Percentiles rank a stretch among this genome's conserved stretches.
Evolutionary conservation across 1,140 invertebrate genomes (phyloP).

Genomic region (Lithobius niger): DNA sequence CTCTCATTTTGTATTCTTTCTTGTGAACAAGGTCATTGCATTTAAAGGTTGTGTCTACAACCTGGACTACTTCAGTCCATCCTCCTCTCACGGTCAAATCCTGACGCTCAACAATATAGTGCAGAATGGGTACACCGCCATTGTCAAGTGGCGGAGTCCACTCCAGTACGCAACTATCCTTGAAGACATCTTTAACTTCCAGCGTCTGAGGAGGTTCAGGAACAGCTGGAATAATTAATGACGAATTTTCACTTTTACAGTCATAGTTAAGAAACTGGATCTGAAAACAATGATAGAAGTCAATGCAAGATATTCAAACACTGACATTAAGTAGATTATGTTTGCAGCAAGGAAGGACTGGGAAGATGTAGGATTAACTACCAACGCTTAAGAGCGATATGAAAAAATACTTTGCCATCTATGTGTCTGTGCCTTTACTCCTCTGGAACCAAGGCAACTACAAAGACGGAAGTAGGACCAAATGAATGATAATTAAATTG

Average conservation of each 20-base stretch:
- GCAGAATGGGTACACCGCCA: conserved; percentile 74
- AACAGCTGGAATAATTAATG: conserved; percentile 46
- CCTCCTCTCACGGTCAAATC: conserved; percentile 74
- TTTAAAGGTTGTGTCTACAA: conserved; percentile 59
- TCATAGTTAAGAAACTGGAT: no score
- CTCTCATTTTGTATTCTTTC: conserved; percentile 89
- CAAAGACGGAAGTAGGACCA: no score
- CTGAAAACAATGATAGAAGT: no score
- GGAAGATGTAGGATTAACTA: no score
- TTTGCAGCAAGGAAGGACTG: no score
- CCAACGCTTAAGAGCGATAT: no score
- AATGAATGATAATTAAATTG: no score
- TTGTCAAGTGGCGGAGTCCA: conserved; percentile 90
- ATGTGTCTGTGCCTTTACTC: no score
- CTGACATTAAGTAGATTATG: no score
- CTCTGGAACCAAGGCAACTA: no score
- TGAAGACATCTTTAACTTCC: conserved; percentile 80
- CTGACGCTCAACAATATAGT: conserved; percentile 90
- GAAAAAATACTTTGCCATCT: no score
- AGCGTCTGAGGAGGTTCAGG: conserved; percentile 76
- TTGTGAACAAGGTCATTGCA: conserved; percentile 72
- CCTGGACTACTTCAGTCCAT: conserved; percentile 70
- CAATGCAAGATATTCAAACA: no score
- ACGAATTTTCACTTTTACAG: neutral
- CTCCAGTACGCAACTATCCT: conserved; percentile 74